phyloP scores from a whole-genome alignment of 2,888 invertebrate species.

The Sminthurides aquaticus region DNA sequence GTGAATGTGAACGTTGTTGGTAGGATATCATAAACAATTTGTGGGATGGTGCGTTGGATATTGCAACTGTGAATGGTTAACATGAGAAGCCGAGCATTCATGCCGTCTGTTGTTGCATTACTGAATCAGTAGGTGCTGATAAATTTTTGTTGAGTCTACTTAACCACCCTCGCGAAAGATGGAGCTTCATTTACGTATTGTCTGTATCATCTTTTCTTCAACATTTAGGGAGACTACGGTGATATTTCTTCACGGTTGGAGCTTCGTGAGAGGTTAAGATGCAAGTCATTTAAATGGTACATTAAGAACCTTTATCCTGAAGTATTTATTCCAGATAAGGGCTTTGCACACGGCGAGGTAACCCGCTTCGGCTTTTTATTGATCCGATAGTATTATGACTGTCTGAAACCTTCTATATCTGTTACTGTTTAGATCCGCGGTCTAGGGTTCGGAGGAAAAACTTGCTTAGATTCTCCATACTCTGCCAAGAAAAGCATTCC shows the following conservation, averaged over 20 bases:
- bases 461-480: constrained; percentile 92
- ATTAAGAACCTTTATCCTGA: constrained; percentile 97
- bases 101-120: no score
- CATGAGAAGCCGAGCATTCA: no score
- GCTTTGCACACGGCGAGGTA: constrained; percentile 97
- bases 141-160: no score
- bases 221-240: constrained; percentile 88
- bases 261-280: constrained; percentile 74
- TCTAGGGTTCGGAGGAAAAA: constrained; percentile 73
- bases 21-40: no score
- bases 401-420: no score
- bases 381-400: background rate
- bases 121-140: no score
- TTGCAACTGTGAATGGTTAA: no score
- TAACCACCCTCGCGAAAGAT: no score
- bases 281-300: constrained; percentile 98
- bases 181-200: no score
- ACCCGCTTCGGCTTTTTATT: background rate
- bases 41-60: no score
- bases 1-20: no score
- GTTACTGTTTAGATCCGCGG: constrained; percentile 62
- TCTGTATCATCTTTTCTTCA: no score
- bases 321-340: constrained; percentile 94
- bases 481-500: constrained; percentile 91
- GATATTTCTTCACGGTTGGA: constrained; percentile 75